Percentiles rank a stretch among this genome's conserved stretches.
Evolutionary conservation across 2,888 invertebrate genomes (phyloP).

Genomic region (Idaea aversata): DNA sequence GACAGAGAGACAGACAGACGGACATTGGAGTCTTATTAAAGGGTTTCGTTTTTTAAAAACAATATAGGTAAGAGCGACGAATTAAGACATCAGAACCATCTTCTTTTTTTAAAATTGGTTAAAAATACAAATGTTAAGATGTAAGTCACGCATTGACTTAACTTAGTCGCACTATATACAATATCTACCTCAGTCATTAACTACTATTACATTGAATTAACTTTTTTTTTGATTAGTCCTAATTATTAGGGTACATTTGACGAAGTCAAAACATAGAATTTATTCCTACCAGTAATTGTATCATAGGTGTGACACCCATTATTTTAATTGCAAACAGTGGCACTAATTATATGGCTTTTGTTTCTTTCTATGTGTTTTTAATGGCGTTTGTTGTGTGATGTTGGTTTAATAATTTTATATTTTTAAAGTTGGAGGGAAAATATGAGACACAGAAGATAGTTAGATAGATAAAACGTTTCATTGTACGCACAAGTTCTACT

Average conservation of each 20-base stretch:
- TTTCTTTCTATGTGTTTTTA: slow-evolving; percentile 62
- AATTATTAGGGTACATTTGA: slow-evolving; percentile 45
- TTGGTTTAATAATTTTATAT: not conserved
- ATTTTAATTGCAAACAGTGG: slow-evolving; percentile 73
- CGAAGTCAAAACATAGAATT: slow-evolving; percentile 61
- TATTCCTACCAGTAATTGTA: slow-evolving; percentile 70
- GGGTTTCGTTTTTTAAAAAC: too few species aligned
- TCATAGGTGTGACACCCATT: slow-evolving; percentile 78
- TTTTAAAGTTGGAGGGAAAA: too few species aligned
- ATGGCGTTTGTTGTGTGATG: slow-evolving; percentile 32
- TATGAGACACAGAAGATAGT: too few species aligned
- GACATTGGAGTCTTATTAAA: too few species aligned
- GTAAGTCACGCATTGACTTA: not conserved
- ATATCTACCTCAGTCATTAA: slow-evolving; percentile 36
- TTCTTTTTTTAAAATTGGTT: too few species aligned
- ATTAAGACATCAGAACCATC: too few species aligned
- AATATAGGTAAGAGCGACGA: too few species aligned
- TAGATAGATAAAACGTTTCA: too few species aligned
- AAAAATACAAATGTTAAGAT: not conserved
- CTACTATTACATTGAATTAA: slow-evolving; percentile 48
- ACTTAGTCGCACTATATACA: not conserved
- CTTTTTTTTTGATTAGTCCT: slow-evolving; percentile 54
- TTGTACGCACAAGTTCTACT: too few species aligned
- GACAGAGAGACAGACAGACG: too few species aligned
- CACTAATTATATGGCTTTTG: slow-evolving; percentile 66